Evolutionary conservation across 2,113 vertebrate genomes (phyloP), one percentile per base, ranked within the genome.

Genomic region (Myrmecophaga tridactyla): DNA sequence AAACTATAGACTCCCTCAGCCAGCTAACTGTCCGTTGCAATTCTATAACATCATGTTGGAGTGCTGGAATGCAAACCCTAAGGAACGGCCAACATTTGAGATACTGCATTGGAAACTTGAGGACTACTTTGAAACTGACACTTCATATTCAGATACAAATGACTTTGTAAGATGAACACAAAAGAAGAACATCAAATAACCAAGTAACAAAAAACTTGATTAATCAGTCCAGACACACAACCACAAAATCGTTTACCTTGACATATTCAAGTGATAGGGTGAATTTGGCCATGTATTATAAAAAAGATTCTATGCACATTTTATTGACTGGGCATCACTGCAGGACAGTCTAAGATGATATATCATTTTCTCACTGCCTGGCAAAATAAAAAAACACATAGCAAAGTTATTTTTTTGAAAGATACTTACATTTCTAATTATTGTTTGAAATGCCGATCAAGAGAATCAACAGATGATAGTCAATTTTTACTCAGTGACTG

Each of bases 31-130:
- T 80, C 99, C 99, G 0, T 80, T 17, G 0, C 62, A 95, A 0
- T 67, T 99, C 86, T 99, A 99, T 27, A 89, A 96, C 34, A 99
- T 99, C 78, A 99, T 99, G 99, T 13, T 65, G 39, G 96, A 98
- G 12, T 99, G 99, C 97, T 99, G 99, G 99, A 98, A 97, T 0
- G 90, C 88, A 0, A 93, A 98, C 0, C 98, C 98, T 0, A 43
- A 72, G 0, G 96, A 96, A 0, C 96, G 99, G 0, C 99, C 99
- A 51, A 99, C 98, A 4, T 99, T 99, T 10, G 98, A 99, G 96
- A 98, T 89, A 1, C 98, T 99, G 90, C 98, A 98, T 0, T 97
- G 96, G 97, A 98, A 98, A 94, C 98, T 99, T 6, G 99, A 99
- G 94, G 97, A 98, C 62, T 99, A 99, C 1, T 98, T 99, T 48